These are phyloP conservation scores for Agrochola litura DNA, from an alignment of 2,888 invertebrate genomes.

Conservation along the genomic window DNA sequence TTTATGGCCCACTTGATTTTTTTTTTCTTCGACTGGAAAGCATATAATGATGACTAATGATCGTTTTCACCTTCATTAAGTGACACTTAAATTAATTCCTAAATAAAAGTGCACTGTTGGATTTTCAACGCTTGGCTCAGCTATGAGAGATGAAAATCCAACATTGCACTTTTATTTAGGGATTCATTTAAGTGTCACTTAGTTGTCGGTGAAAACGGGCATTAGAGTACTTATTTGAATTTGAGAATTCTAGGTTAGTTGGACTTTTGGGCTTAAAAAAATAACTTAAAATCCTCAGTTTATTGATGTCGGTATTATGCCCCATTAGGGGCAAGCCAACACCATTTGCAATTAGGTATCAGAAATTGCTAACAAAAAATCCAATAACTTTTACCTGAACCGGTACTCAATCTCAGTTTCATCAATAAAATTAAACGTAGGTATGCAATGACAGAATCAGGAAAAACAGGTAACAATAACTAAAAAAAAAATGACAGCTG, in stretches of 20 bases:
- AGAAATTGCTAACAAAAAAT: neutral
- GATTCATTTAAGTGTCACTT: too few relatives aligned
- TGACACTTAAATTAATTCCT: too few relatives aligned
- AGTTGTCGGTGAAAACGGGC: too few relatives aligned
- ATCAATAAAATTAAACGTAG: neutral
- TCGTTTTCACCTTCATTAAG: too few relatives aligned
- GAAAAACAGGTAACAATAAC: neutral
- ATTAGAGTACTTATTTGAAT: too few relatives aligned
- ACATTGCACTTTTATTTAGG: too few relatives aligned
- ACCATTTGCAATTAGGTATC: neutral
- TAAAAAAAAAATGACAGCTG: conserved; percentile 41
- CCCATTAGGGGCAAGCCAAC: neutral
- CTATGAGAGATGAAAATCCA: too few relatives aligned
- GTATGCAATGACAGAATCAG: neutral
- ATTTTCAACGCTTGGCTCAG: too few relatives aligned
- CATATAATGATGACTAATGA: too few relatives aligned
- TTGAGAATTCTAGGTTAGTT: neutral
- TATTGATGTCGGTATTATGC: neutral
- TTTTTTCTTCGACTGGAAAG: too few relatives aligned
- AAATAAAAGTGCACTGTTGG: too few relatives aligned
- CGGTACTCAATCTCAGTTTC: too few relatives aligned
- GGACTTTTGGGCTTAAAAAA: neutral
- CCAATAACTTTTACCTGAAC: neutral
- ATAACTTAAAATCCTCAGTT: neutral
- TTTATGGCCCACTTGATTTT: neutral